Percentiles rank a stretch among this genome's conserved stretches.
These are phyloP conservation scores for Gallinago solitaria DNA, from an alignment of 2,797 vertebrate species.

Conservation along the genomic window DNA sequence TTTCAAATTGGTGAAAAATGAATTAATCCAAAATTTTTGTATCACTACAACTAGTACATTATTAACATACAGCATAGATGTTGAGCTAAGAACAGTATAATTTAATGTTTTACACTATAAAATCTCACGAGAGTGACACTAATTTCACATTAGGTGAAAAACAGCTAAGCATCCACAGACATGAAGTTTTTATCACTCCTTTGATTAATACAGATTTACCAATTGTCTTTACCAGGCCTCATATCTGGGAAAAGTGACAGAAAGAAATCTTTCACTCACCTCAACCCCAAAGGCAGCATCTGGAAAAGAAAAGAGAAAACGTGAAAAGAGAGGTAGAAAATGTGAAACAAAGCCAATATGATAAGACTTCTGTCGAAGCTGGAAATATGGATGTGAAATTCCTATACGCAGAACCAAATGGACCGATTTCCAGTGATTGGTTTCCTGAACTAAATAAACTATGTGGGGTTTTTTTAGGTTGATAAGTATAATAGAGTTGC, in stretches of 20 bases:
- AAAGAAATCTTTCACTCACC: constrained; percentile 46
- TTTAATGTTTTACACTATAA: background rate
- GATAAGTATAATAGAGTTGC: background rate
- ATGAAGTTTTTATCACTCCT: background rate
- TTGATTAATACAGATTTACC: background rate
- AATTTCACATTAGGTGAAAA: background rate
- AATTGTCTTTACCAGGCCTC: background rate
- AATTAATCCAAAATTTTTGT: background rate
- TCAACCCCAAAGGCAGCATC: constrained; percentile 49
- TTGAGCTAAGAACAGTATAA: background rate
- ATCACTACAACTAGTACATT: background rate
- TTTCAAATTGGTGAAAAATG: background rate
- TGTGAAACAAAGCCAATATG: background rate
- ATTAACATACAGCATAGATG: background rate
- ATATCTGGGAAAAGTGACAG: background rate
- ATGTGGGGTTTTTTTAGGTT: background rate
- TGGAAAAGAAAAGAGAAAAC: constrained; percentile 18
- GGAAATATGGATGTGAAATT: background rate
- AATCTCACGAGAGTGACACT: background rate
- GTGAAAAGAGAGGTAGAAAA: background rate
- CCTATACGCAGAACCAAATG: background rate
- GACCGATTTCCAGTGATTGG: background rate
- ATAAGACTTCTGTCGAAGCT: background rate
- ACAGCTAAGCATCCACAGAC: background rate
- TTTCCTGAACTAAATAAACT: constrained; percentile 21